Percentiles rank a stretch among this genome's conserved stretches.
Conservation (phyloP, 2,888 invertebrate genomes). For the Melolontha melolontha region DNA sequence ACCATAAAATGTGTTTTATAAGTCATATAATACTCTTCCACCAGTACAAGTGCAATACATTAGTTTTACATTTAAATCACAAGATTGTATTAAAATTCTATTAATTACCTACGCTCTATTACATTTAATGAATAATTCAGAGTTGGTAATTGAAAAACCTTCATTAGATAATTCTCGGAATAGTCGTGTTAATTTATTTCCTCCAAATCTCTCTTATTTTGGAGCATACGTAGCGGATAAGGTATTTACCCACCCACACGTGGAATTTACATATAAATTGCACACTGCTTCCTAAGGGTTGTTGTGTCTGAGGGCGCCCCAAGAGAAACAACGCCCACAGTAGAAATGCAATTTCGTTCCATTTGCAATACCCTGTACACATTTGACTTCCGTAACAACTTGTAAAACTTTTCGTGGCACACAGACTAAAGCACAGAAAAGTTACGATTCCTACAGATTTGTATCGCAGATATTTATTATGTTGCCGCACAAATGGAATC, state of each 20-base stretch:
- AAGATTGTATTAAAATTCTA: background rate
- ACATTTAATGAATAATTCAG: conserved; percentile 9
- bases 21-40: too few species aligned
- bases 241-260: conserved; percentile 7
- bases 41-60: too few species aligned
- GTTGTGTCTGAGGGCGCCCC: conserved; percentile 13
- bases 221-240: too few species aligned
- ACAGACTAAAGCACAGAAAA: background rate
- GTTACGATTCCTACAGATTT: too few species aligned
- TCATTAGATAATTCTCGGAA: background rate
- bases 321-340: background rate
- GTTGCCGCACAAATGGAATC: too few species aligned
- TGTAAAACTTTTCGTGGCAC: conserved; percentile 5
- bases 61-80: too few species aligned
- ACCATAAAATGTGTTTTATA: too few species aligned
- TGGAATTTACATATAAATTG: conserved; percentile 32
- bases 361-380: conserved; percentile 20
- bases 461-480: too few species aligned
- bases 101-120: background rate
- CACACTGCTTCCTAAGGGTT: conserved; percentile 17
- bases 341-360: conserved; percentile 33
- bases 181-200: conserved; percentile 13
- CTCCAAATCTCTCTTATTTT: conserved; percentile 6
- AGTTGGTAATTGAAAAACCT: conserved; percentile 5
- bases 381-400: conserved; percentile 27